phyloP scores from a whole-genome alignment of 2,888 invertebrate genomes.

The Archips xylosteana region DNA sequence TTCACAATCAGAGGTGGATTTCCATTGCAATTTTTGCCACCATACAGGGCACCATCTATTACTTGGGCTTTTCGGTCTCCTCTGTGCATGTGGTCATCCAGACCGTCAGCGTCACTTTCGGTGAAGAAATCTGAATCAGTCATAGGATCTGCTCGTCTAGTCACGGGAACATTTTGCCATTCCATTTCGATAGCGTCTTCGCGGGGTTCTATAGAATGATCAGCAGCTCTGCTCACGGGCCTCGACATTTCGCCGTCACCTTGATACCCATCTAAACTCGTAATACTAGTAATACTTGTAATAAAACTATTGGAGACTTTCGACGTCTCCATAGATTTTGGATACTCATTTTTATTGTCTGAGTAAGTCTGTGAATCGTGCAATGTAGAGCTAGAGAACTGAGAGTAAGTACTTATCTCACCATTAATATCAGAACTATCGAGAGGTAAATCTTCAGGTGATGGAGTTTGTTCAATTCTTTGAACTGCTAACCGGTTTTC shows the following conservation, averaged over 20 bases:
- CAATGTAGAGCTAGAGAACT: conserved; percentile 78
- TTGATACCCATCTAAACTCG: conserved; percentile 97
- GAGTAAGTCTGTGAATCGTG: conserved; percentile 85
- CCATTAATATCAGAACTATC: conserved; percentile 89
- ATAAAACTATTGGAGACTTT: conserved; percentile 92
- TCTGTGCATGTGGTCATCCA: conserved; percentile 89
- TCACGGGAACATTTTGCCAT: conserved; percentile 87
- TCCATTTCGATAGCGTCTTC: conserved; percentile 84
- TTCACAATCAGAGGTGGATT: conserved; percentile 84
- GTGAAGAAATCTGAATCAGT: conserved; percentile 97
- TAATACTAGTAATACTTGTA: conserved; percentile 95
- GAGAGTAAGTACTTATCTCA: conserved; percentile 84
- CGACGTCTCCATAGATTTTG: conserved; percentile 86
- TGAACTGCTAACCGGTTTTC: conserved; percentile 68
- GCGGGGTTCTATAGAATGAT: conserved; percentile 87
- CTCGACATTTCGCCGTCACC: conserved; percentile 96
- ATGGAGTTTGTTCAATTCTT: conserved; percentile 92
- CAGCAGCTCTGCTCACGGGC: conserved; percentile 93
- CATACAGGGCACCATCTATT: conserved; percentile 96
- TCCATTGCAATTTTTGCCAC: conserved; percentile 86
- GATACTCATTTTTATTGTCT: conserved; percentile 85
- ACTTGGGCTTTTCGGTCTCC: conserved; percentile 92
- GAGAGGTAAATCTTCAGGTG: conserved; percentile 93
- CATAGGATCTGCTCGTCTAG: conserved; percentile 92
- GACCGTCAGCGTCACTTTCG: conserved; percentile 95